Evolutionary conservation across 1,140 invertebrate species (phyloP).

Genomic region (Asobara japonica): DNA sequence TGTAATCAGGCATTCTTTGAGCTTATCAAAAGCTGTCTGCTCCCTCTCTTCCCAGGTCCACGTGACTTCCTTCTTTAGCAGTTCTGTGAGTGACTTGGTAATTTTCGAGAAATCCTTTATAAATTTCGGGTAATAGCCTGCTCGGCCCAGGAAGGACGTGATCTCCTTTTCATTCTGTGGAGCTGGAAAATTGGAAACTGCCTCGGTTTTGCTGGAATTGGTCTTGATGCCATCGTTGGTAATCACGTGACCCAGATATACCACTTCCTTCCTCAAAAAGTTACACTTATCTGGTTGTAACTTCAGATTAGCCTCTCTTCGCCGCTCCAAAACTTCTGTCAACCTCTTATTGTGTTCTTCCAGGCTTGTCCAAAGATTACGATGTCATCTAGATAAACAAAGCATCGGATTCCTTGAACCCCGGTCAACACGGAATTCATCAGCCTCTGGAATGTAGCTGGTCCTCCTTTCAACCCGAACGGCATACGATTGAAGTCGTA

Average conservation of each 20-base stretch:
- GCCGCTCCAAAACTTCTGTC: not conserved
- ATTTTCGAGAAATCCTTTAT: not conserved
- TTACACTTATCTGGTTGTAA: slow-evolving; percentile 2
- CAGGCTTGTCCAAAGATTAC: too few relatives aligned
- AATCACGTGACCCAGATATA: slow-evolving; percentile 13
- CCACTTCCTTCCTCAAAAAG: not conserved
- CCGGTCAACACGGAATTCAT: slow-evolving; percentile 8
- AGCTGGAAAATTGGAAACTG: too few relatives aligned
- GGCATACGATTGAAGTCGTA: too few relatives aligned
- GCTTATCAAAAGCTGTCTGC: not conserved
- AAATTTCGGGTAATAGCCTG: not conserved
- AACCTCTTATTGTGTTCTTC: too few relatives aligned
- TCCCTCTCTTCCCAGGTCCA: not conserved
- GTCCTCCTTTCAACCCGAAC: too few relatives aligned
- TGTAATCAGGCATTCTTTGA: not conserved
- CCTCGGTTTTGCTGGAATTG: too few relatives aligned
- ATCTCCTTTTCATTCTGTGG: too few relatives aligned
- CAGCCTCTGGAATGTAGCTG: not conserved
- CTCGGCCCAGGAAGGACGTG: too few relatives aligned
- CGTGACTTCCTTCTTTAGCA: not conserved
- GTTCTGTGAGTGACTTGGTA: not conserved
- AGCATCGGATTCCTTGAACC: not conserved
- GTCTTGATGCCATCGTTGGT: too few relatives aligned
- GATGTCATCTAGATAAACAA: slow-evolving; percentile 15
- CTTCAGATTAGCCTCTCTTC: not conserved